Conservation (phyloP, 2,888 invertebrate species). For the Dorcus parallelipipedus region DNA sequence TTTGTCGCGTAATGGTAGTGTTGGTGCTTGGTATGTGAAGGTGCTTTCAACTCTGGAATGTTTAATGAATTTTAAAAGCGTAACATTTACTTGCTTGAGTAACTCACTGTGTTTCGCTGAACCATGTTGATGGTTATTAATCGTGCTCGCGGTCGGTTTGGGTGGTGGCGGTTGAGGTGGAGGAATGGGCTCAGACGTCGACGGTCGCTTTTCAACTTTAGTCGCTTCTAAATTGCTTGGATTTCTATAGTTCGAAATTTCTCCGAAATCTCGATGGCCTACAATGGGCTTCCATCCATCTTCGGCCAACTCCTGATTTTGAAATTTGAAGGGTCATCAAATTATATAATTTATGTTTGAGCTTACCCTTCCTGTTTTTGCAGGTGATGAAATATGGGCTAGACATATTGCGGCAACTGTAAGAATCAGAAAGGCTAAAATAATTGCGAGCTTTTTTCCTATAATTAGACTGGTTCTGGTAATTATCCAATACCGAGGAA, state of each 20-base stretch:
- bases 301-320: conserved; percentile 47
- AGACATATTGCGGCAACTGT: conserved; percentile 19
- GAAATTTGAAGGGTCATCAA: background rate
- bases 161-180: conserved; percentile 8
- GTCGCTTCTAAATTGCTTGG: conserved; percentile 30
- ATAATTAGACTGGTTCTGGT: no score
- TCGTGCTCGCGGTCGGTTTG: conserved; percentile 9
- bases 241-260: conserved; percentile 38
- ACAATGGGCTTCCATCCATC: conserved; percentile 63
- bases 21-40: conserved; percentile 23
- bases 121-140: conserved; percentile 15
- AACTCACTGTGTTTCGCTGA: conserved; percentile 10
- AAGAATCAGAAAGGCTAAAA: conserved; percentile 10
- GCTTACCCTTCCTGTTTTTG: conserved; percentile 19
- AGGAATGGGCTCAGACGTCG: background rate
- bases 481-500: background rate
- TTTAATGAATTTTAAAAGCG: background rate
- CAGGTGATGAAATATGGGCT: conserved; percentile 12
- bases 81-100: background rate
- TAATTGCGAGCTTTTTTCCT: no score
- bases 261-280: conserved; percentile 36
- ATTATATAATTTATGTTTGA: background rate
- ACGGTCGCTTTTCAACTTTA: conserved; percentile 14
- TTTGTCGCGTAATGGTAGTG: conserved; percentile 37
- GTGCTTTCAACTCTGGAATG: conserved; percentile 22